Evolutionary conservation across 2,888 invertebrate species (phyloP), one percentile per base, ranked within the genome.

Genomic region (Pheosia gnoma): DNA sequence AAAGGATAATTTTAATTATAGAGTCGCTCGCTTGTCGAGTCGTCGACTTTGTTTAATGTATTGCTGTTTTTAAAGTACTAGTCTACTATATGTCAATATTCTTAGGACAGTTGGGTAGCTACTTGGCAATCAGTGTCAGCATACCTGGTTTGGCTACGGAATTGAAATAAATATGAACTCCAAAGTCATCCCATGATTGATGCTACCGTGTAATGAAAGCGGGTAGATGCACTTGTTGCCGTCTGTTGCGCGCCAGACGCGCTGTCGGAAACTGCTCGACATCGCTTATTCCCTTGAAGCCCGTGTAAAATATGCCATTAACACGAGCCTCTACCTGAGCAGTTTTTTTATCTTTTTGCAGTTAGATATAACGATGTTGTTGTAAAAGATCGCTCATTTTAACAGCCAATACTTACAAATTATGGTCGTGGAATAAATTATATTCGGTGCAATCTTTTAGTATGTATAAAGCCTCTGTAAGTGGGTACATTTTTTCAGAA

Each of bases 161-260:
- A 25, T 25, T 25, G 25, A 25, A 25, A 25, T 25, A 25, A 25
- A 25, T 25, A 25, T 25, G 2, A 25, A 25, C 25, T 25, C 25
- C 25, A 25, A 39, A 59, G 10, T n/a, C 8, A 47, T 13, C 43
- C 25, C 41, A 54, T n/a, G 47, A 47, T 37, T 53, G 61, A 45
- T 10, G 55, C 55, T 62, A 41, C 57, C 43, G 66, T 37, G 66
- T 67, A 62, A 62, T 63, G 63, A 64, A 66, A 63, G 66, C 60
- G 66, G 68, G 76, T 68, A 58, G 65, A 63, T 67, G 60, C 79
- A 80, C 79, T 79, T 76, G 79, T 80, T 80, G 79, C 80, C 65
- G 65, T 39, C 60, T 60, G 13, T 53, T 38, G 51, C 37, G 39
- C 57, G 47, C 45, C 11, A 25, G 9, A 7, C 45, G 49, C 58